phyloP scores from a whole-genome alignment of 2,113 vertebrate genomes.

The Lichenostomus cassidix region DNA sequence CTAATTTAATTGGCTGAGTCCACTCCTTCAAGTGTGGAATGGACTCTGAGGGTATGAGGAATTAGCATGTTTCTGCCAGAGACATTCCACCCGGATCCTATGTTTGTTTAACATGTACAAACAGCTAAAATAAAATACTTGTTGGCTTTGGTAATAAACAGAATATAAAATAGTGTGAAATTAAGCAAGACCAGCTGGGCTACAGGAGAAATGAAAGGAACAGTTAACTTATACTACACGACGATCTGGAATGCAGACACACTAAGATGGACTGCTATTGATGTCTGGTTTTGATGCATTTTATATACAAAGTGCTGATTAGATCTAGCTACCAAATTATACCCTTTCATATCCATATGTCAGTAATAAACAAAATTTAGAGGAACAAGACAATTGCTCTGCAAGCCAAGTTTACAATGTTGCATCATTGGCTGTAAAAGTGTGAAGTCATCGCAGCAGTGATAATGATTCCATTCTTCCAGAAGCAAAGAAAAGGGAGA shows the following conservation, averaged over 20 bases:
- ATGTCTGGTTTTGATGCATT: constrained; percentile 24
- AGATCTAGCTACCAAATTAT: constrained; percentile 61
- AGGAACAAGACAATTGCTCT: constrained; percentile 14
- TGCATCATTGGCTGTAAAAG: background rate
- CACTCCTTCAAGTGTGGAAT: constrained; percentile 31
- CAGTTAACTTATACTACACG: background rate
- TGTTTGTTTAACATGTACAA: constrained; percentile 69
- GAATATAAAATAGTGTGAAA: constrained; percentile 70
- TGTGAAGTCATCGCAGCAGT: background rate
- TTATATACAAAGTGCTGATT: constrained; percentile 50
- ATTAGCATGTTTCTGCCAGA: constrained; percentile 53
- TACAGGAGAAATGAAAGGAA: constrained; percentile 36
- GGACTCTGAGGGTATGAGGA: constrained; percentile 39
- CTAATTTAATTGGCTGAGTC: constrained; percentile 45
- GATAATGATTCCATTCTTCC: background rate
- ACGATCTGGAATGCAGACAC: constrained; percentile 16
- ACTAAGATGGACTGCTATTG: constrained; percentile 10
- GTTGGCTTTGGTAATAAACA: constrained; percentile 60
- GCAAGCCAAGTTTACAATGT: constrained; percentile 10
- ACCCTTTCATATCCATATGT: constrained; percentile 34
- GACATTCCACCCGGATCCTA: constrained; percentile 50
- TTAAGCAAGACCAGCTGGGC: constrained; percentile 62
- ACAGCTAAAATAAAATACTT: constrained; percentile 65
- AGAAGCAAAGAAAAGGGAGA: background rate
- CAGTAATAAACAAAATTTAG: constrained; percentile 46